phyloP scores from a whole-genome alignment of 2,113 vertebrate genomes.

The Naja naja region DNA sequence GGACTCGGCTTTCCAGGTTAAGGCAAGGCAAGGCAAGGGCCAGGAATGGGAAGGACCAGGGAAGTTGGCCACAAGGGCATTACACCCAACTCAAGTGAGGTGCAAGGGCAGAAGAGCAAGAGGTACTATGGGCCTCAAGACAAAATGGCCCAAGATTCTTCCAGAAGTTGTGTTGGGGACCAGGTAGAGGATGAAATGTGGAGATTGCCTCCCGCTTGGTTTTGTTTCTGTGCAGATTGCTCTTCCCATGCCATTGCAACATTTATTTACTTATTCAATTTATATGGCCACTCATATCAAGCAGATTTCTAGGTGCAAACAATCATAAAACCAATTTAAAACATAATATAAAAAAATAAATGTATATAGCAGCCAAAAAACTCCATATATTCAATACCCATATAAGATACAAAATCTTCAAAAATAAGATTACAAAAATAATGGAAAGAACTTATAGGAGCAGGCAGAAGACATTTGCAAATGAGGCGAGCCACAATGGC shows the following conservation, averaged over 20 bases:
- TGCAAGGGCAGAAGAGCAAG: neutral
- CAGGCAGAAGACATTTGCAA: neutral
- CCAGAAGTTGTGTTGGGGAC: neutral
- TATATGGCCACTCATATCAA: neutral
- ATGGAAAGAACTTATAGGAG: neutral
- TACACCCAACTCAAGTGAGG: neutral
- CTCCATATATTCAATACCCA: neutral
- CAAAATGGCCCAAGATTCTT: neutral
- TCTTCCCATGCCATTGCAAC: neutral
- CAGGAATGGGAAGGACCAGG: neutral
- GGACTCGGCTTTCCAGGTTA: neutral
- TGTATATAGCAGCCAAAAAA: neutral
- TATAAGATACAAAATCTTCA: neutral
- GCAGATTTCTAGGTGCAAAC: neutral
- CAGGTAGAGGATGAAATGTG: neutral
- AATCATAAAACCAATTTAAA: neutral
- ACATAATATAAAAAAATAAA: neutral
- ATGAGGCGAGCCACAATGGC: neutral
- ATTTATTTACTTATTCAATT: neutral
- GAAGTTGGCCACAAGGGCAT: neutral
- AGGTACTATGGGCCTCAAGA: neutral
- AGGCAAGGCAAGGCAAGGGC: neutral
- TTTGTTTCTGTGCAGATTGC: neutral
- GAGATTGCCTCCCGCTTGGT: neutral
- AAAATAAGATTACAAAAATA: neutral